Conservation (phyloP, 1,140 invertebrate genomes). For the Papilio polyxenes region DNA sequence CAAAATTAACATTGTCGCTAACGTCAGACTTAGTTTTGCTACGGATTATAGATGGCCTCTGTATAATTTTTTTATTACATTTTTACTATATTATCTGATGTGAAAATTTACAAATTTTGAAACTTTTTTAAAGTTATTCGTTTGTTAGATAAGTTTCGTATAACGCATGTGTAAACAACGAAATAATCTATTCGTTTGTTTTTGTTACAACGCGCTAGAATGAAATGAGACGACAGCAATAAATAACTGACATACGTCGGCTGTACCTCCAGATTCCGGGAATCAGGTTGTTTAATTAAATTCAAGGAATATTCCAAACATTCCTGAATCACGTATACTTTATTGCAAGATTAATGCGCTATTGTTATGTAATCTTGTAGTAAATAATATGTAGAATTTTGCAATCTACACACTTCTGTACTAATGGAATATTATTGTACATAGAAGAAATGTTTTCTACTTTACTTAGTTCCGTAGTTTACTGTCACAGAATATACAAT, state of each 20-base stretch:
- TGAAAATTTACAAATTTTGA: background rate
- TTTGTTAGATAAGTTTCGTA: background rate
- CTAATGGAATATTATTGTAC: background rate
- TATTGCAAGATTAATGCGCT: background rate
- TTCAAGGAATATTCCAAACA: constrained; percentile 8
- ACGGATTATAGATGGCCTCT: no score
- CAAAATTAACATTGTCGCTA: no score
- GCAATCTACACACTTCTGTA: background rate
- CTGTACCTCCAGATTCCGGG: background rate
- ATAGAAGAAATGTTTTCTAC: background rate
- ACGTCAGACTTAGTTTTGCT: no score
- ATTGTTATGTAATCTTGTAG: background rate
- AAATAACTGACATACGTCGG: constrained; percentile 17
- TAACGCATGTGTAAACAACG: background rate
- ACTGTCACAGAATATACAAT: background rate
- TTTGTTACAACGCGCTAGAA: background rate
- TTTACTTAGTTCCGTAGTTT: background rate
- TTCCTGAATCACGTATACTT: background rate
- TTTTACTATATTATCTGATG: no score
- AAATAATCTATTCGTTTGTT: background rate
- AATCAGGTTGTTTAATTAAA: constrained; percentile 24
- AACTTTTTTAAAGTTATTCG: background rate
- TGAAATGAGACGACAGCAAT: background rate
- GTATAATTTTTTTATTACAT: no score
- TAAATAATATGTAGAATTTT: background rate